phyloP scores from a whole-genome alignment of 2,888 invertebrate species.

The Hirtodrosophila duncani region DNA sequence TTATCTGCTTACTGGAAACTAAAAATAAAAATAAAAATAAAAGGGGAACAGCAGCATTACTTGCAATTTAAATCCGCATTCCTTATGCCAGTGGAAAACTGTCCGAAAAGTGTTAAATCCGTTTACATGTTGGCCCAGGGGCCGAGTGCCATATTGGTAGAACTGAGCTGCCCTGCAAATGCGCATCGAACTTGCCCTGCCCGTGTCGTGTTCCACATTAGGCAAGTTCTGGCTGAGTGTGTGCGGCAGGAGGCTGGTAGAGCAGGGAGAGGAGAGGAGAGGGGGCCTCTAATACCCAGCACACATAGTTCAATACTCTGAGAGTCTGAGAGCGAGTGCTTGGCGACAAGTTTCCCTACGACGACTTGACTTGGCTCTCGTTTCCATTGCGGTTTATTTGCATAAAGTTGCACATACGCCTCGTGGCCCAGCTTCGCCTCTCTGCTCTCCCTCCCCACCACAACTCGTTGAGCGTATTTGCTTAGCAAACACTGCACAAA shows the following conservation, averaged over 20 bases:
- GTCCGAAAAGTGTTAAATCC: constrained; percentile 57
- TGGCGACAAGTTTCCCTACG: constrained; percentile 16
- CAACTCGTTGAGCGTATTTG: constrained; percentile 24
- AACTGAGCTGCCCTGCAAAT: too few species aligned
- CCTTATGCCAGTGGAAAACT: constrained; percentile 30
- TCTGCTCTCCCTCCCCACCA: background rate
- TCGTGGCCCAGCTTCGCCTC: constrained; percentile 20
- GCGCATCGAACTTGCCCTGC: too few species aligned
- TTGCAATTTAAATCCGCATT: constrained; percentile 39
- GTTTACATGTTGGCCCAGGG: constrained; percentile 34
- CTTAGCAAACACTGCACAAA: constrained; percentile 48
- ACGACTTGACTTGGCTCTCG: constrained; percentile 33
- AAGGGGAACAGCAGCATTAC: too few species aligned
- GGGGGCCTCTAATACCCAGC: background rate
- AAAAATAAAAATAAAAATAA: constrained; percentile 18
- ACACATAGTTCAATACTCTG: constrained; percentile 18
- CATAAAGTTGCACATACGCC: constrained; percentile 37
- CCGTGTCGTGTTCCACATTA: too few species aligned
- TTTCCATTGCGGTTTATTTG: constrained; percentile 40
- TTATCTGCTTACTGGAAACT: constrained; percentile 40
- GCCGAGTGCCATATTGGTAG: background rate
- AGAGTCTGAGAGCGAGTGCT: constrained; percentile 23
- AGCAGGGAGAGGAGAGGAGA: too few species aligned
- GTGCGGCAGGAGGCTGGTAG: too few species aligned
- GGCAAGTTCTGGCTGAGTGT: too few species aligned